Evolutionary conservation across 2,888 invertebrate species (phyloP).

Genomic region (Chloroclystis v-ata): DNA sequence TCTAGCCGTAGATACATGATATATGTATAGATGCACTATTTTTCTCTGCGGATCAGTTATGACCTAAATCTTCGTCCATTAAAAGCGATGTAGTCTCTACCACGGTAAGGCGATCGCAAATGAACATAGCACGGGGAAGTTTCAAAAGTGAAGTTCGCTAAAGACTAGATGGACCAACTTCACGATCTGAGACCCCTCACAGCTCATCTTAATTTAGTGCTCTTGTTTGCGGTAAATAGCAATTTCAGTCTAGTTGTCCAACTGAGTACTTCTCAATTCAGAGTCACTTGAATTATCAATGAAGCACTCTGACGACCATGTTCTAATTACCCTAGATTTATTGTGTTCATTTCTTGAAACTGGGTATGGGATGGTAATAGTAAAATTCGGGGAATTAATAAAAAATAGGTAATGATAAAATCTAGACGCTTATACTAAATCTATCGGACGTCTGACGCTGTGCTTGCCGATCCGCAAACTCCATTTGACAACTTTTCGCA

Average conservation of each 20-base stretch:
- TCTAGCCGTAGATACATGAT: too few species aligned
- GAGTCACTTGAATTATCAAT: constrained; percentile 43
- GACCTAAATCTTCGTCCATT: constrained; percentile 11
- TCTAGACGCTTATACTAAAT: too few species aligned
- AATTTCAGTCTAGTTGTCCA: constrained; percentile 63
- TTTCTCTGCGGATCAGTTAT: too few species aligned
- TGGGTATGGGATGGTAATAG: too few species aligned
- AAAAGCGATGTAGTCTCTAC: constrained; percentile 26
- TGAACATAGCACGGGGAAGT: constrained; percentile 36
- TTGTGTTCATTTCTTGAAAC: neutral
- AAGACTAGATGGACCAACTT: constrained; percentile 35
- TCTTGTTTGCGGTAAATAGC: constrained; percentile 70
- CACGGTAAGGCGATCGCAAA: constrained; percentile 33
- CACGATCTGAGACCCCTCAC: constrained; percentile 37
- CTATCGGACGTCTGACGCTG: too few species aligned
- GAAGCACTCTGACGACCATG: constrained; percentile 34
- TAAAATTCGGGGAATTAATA: too few species aligned
- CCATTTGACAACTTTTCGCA: too few species aligned
- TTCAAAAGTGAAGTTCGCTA: constrained; percentile 40
- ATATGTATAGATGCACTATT: too few species aligned
- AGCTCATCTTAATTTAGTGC: constrained; percentile 66
- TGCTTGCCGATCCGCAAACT: too few species aligned
- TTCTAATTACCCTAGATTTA: constrained; percentile 7
- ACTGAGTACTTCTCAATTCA: constrained; percentile 48
- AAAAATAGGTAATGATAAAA: too few species aligned